Evolutionary conservation across 2,113 vertebrate species (phyloP), one percentile per base, ranked within the genome.

Genomic region (Axis porcinus): DNA sequence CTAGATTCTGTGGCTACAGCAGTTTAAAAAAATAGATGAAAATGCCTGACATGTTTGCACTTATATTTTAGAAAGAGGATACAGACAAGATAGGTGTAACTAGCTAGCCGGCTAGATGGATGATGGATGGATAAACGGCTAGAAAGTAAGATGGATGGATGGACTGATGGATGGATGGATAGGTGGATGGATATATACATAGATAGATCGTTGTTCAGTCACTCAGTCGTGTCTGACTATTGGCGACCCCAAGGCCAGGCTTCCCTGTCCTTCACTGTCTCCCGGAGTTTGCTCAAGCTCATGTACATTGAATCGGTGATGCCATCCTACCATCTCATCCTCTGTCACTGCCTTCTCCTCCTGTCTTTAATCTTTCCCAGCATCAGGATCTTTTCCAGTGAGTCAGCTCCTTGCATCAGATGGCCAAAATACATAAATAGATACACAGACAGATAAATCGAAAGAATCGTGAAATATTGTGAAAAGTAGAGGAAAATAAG

Each of bases 401-500:
- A 74, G n/a, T 23, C 67, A 74, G 19, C 21, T 74, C 67, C 40
- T 70, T 74, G 67, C 19, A 40, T 74, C 21, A 40, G 67, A 40
- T 74, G 36, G 19, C 67, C 67, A 74, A 74, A 19, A 47, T 81
- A 40, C 30, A 82, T 89, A 47, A 25, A 79, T 12, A 4, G 27
- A 58, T 23, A 2, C 16, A 54, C 6, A 33, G n/a, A 43, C 5
- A 3, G 14, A 27, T 58, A 40, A 6, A 36, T 43, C 1, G 7
- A 40, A 30, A 47, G 3, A 28, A 28, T 2, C 19, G 12, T 55
- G 19, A 92, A 40, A 79, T 23, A 45, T 5, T 96, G 3, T 30
- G 3, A 85, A 88, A 30, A 95, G 54, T 13, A 93, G n/a, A 84
- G 54, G 93, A 78, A 92, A 81, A 60, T 55, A 92, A 94, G 83